These are phyloP conservation scores for Chloropsis cyanopogon DNA, from an alignment of 2,113 vertebrate species.

Conservation along the genomic window DNA sequence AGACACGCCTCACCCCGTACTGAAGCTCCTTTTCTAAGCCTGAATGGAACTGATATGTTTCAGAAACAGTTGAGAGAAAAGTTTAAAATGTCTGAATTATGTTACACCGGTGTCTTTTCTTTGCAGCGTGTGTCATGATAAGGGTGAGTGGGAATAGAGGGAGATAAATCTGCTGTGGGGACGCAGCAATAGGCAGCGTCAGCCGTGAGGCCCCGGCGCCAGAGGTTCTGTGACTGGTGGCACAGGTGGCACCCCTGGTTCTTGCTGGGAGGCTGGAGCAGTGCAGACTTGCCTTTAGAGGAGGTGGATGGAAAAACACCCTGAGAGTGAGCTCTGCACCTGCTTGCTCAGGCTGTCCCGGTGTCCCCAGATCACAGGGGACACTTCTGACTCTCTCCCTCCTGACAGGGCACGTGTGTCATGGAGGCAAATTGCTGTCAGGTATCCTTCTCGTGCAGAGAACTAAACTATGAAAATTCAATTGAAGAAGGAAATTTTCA, in stretches of 20 bases:
- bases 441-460: neutral
- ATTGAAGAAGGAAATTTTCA: neutral
- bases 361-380: neutral
- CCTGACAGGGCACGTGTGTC: neutral
- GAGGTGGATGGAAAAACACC: neutral
- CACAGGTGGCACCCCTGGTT: fast-evolving
- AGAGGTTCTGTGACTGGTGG: neutral
- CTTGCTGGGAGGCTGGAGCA: neutral
- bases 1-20: conserved; percentile 55
- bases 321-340: fast-evolving
- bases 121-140: neutral
- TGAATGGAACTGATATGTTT: conserved; percentile 35
- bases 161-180: neutral
- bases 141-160: neutral
- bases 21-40: neutral
- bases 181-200: neutral
- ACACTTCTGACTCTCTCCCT: neutral
- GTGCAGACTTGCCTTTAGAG: neutral
- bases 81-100: conserved; percentile 9
- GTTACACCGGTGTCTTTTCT: neutral
- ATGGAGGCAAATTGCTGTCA: neutral
- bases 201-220: neutral
- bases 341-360: neutral
- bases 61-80: conserved; percentile 49
- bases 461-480: neutral